Evolutionary conservation across 2,113 vertebrate species (phyloP).

Genomic region (Myotis lucifugus): DNA sequence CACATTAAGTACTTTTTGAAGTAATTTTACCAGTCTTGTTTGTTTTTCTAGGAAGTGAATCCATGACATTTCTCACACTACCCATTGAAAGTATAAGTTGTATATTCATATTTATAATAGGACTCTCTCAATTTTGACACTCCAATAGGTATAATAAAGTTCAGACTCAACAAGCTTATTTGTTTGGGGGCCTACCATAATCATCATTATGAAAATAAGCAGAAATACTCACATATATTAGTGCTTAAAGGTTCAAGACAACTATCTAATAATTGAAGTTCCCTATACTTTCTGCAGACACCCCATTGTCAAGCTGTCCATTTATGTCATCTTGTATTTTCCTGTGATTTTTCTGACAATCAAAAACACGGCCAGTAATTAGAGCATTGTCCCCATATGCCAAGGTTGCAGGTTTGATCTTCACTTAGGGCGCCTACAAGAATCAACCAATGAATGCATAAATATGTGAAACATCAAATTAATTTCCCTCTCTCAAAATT

Average conservation of each 20-base stretch:
- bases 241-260: background rate
- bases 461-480: background rate
- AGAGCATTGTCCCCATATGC: background rate
- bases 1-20: background rate
- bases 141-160: background rate
- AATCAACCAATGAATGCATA: background rate
- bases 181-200: background rate
- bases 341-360: background rate
- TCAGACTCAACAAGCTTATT: background rate
- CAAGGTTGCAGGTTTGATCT: background rate
- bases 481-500: background rate
- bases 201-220: background rate
- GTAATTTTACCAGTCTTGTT: background rate
- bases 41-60: background rate
- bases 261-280: background rate
- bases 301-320: background rate
- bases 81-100: background rate
- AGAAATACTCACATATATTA: background rate
- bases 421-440: background rate
- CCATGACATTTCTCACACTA: background rate
- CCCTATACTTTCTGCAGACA: background rate
- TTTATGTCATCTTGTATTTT: background rate
- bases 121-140: background rate
- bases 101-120: background rate
- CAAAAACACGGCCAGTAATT: background rate